Conservation (phyloP, 2,888 invertebrate genomes). For the Athalia cordata region DNA sequence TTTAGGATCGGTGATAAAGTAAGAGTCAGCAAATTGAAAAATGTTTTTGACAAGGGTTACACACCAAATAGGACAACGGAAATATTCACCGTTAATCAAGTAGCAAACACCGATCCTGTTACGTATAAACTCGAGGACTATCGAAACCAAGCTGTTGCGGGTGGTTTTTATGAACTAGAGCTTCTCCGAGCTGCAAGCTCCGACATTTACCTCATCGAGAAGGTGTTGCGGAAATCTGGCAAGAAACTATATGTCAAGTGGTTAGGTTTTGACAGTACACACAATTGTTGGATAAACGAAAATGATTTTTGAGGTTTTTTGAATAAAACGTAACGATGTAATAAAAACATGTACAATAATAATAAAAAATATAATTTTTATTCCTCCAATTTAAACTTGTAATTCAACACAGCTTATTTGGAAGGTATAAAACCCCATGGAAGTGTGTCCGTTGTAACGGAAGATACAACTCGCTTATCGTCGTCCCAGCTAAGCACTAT, state of each 20-base stretch:
- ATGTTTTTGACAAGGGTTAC: slow-evolving; percentile 56
- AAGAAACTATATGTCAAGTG: slow-evolving; percentile 40
- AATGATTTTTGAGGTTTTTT: slow-evolving; percentile 6
- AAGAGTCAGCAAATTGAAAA: slow-evolving; percentile 62
- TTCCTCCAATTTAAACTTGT: not conserved
- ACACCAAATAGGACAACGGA: slow-evolving; percentile 66
- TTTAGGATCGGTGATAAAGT: slow-evolving; percentile 23
- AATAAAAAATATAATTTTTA: not conserved
- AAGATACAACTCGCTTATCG: slow-evolving; percentile 36
- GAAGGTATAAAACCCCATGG: slow-evolving; percentile 36
- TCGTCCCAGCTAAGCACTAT: slow-evolving; percentile 45
- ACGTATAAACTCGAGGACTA: slow-evolving; percentile 59
- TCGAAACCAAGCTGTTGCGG: slow-evolving; percentile 59
- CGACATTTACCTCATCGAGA: slow-evolving; percentile 51
- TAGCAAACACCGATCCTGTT: slow-evolving; percentile 57
- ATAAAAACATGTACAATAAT: not conserved
- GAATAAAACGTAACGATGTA: not conserved
- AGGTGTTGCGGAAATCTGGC: slow-evolving; percentile 39
- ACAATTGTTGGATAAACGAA: slow-evolving; percentile 45
- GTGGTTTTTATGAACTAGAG: slow-evolving; percentile 64
- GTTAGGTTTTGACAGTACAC: slow-evolving; percentile 44
- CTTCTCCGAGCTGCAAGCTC: slow-evolving; percentile 61
- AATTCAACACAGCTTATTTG: not conserved
- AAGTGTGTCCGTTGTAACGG: slow-evolving; percentile 38
- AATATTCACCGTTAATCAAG: slow-evolving; percentile 62